Conservation (phyloP, 2,113 vertebrate genomes). For the Atrichornis clamosus region DNA sequence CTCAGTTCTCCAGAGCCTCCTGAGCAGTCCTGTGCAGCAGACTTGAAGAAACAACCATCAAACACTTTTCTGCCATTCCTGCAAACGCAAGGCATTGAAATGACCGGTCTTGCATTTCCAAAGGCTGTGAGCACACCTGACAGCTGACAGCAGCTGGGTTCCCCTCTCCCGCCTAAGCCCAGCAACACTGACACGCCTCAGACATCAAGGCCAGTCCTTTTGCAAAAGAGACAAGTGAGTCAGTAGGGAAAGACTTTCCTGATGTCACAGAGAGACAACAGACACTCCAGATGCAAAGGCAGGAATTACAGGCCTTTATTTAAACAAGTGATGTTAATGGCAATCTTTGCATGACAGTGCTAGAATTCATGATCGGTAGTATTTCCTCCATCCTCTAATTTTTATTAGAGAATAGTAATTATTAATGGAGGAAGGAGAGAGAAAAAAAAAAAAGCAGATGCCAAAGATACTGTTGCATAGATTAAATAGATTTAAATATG, state of each 20-base stretch:
- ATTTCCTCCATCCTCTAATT: conserved; percentile 49
- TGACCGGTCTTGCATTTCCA: neutral
- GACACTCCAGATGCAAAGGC: neutral
- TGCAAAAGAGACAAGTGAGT: neutral
- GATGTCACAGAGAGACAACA: neutral
- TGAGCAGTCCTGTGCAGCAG: neutral
- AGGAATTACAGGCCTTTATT: conserved; percentile 22
- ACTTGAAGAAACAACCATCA: neutral
- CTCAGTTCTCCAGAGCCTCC: neutral
- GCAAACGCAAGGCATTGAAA: neutral
- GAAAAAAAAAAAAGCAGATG: neutral
- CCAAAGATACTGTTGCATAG: neutral
- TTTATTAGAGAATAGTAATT: conserved; percentile 51
- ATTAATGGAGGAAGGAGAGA: conserved; percentile 22
- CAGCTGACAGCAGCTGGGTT: neutral
- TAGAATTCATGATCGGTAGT: conserved; percentile 38
- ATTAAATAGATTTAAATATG: conserved; percentile 27
- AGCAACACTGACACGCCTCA: neutral
- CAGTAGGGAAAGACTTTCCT: neutral
- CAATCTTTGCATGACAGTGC: neutral
- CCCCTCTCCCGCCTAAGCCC: neutral
- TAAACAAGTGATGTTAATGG: conserved; percentile 21
- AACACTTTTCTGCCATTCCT: neutral
- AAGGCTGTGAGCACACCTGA: neutral
- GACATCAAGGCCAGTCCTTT: neutral